These are phyloP conservation scores for Ricordea florida DNA, from an alignment of 92 coral and sea anemone genomes.

Conservation along the genomic window DNA sequence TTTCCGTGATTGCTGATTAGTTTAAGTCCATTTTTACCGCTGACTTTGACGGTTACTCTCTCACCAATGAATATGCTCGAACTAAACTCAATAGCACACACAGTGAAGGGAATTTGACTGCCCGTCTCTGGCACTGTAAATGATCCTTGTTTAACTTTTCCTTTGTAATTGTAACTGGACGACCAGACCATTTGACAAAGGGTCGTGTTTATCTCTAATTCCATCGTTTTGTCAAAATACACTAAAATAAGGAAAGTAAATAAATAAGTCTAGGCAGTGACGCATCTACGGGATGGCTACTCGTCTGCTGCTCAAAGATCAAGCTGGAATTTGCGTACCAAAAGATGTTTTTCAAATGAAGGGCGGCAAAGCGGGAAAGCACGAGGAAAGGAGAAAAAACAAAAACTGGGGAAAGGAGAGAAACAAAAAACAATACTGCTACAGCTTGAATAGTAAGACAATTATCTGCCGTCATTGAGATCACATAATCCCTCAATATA, in stretches of 20 bases:
- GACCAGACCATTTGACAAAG: conserved; percentile 57
- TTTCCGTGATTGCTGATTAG: conserved; percentile 61
- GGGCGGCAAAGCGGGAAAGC: too few species aligned
- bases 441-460: too few species aligned
- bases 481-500: too few species aligned
- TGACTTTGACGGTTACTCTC: conserved; percentile 30
- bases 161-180: conserved; percentile 9
- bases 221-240: conserved; percentile 27
- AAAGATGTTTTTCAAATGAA: too few species aligned
- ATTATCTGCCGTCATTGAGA: too few species aligned
- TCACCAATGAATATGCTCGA: conserved; percentile 53
- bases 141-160: not conserved
- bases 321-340: too few species aligned
- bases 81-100: conserved; percentile 49
- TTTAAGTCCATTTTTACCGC: conserved; percentile 44
- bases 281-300: too few species aligned
- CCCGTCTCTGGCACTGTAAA: not conserved
- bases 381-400: too few species aligned
- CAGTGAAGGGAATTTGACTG: conserved; percentile 3
- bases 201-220: conserved; percentile 56
- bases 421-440: too few species aligned
- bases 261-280: not conserved
- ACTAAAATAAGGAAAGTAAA: conserved; percentile 19
- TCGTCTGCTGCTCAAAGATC: too few species aligned
- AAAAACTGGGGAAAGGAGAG: too few species aligned